Base-by-base conservation (phyloP, 2,888 invertebrate species). In the Malacosoma neustria region DNA sequence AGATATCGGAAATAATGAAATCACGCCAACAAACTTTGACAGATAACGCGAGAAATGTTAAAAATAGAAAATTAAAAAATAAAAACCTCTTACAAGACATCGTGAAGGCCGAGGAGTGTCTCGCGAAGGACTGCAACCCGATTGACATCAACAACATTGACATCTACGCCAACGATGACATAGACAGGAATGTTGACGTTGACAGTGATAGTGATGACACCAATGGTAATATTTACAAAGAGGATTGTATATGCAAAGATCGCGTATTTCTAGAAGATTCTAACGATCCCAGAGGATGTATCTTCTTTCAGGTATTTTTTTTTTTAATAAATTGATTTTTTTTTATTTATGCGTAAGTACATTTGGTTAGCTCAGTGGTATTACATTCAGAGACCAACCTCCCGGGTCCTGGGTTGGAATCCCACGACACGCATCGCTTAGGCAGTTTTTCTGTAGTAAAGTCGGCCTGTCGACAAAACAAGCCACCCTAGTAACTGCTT, bases 251-350 rank as follows among this genome's bases (percentile, higher is more conserved):
- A 0, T 75, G 77, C 33, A 46, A 40, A 0, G 76, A 74, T 6
- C 48, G 56, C 0, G 65, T 81, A 1, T 41, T 64, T 4, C 41
- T 81, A 0, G 85, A 85, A 41, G 80, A 84, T 30, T 75, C 80
- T 0, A 61, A 81, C 34, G 81, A 89, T 35, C 90, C 90, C 0
- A 72, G 80, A 22, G 90, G 91, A 1, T 90, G 90, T 36, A 72
- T 88, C 11, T 91, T 87, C 55, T 91, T 91, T 49, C 90, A 91
- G 79, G 89, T 22, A 9, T n/a, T n/a, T n/a, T n/a, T n/a, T n/a
- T n/a, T n/a, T n/a, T n/a, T n/a, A n/a, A n/a, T n/a, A n/a, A n/a
- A n/a, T n/a, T n/a, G n/a, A n/a, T n/a, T n/a, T n/a, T n/a, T n/a
- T n/a, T n/a, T n/a, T n/a, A n/a, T n/a, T n/a, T n/a, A n/a, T n/a